Evolutionary conservation across 2,113 vertebrate species (phyloP).

Genomic region (Erpornis zantholeuca): DNA sequence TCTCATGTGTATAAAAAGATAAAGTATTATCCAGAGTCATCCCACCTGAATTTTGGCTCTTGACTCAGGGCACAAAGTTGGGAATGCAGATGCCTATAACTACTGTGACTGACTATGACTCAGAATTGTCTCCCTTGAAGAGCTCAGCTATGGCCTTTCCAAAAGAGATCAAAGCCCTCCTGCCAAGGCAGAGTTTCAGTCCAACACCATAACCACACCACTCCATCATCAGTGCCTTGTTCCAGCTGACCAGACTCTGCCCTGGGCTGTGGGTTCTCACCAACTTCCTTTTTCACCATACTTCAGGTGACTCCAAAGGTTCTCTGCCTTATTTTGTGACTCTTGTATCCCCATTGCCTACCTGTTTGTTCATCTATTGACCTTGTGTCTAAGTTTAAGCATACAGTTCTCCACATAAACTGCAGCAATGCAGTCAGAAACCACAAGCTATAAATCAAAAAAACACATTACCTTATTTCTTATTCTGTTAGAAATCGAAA

Average conservation of each 20-base stretch:
- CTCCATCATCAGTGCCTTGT: not conserved
- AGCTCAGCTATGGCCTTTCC: not conserved
- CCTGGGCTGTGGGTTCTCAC: not conserved
- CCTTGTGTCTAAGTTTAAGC: not conserved
- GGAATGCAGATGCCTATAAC: not conserved
- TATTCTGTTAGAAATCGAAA: not conserved
- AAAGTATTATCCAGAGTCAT: not conserved
- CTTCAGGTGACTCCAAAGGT: not conserved
- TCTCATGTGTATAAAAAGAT: not conserved
- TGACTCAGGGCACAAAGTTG: not conserved
- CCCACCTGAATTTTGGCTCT: not conserved
- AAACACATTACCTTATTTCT: not conserved
- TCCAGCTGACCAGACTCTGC: not conserved
- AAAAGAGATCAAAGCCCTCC: not conserved
- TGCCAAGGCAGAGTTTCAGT: not conserved
- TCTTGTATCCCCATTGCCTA: not conserved
- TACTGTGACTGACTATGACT: not conserved
- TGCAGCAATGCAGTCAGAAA: not conserved
- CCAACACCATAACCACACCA: fast-evolving
- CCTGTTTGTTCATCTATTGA: not conserved
- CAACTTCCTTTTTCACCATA: not conserved
- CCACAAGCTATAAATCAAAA: not conserved
- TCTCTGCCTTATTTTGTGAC: not conserved
- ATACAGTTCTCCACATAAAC: not conserved
- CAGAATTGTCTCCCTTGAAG: not conserved